Percentiles rank a stretch among this genome's conserved stretches.
phyloP scores from a whole-genome alignment of 37 sponge, comb jelly and placozoan species.

The Halichondria panicea region DNA sequence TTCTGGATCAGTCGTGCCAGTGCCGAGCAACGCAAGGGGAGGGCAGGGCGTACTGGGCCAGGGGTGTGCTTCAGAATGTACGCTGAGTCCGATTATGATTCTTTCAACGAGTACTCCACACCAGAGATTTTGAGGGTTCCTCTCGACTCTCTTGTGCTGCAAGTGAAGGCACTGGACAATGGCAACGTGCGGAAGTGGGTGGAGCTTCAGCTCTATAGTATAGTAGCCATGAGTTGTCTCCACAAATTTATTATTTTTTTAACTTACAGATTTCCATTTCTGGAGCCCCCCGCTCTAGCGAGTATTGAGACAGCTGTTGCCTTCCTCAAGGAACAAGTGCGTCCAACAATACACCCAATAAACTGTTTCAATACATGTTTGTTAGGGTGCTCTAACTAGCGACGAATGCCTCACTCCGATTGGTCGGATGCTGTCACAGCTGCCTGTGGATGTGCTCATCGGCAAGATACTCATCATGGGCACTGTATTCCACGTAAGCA shows the following conservation, averaged over 20 bases:
- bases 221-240: too few relatives aligned
- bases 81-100: conserved; percentile 81
- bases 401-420: conserved; percentile 74
- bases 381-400: conserved; percentile 56
- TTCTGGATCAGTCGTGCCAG: conserved; percentile 98
- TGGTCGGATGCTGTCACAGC: conserved; percentile 87
- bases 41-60: conserved; percentile 96
- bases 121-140: conserved; percentile 93
- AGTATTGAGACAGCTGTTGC: conserved; percentile 66
- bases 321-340: conserved; percentile 79
- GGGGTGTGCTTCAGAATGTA: conserved; percentile 96
- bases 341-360: background rate
- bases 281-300: conserved; percentile 76
- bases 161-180: conserved; percentile 56
- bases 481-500: conserved; percentile 73
- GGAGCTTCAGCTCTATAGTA: too few relatives aligned
- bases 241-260: too few relatives aligned
- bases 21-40: conserved; percentile 95
- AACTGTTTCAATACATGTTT: too few relatives aligned
- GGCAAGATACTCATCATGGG: conserved; percentile 96
- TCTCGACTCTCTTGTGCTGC: conserved; percentile 88
- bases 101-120: conserved; percentile 86
- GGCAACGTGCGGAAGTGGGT: conserved; percentile 71
- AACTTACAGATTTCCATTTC: conserved; percentile 80
- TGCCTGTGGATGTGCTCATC: conserved; percentile 92